Base-by-base conservation (phyloP, 2,113 vertebrate genomes). In the Rafetus swinhoei region DNA sequence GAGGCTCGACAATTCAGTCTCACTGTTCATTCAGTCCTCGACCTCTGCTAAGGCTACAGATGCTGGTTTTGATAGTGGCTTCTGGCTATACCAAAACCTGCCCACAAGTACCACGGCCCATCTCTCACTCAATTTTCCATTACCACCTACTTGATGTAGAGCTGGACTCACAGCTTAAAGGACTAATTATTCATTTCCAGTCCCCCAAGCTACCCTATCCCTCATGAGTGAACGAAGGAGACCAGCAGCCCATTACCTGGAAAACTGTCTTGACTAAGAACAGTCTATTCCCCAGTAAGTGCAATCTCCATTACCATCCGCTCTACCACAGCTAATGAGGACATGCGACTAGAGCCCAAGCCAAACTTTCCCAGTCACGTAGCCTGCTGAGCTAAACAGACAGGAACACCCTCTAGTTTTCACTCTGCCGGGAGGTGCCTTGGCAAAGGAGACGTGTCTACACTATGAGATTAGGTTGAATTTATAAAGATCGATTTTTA, bases 331-430 rank as follows among this genome's bases (percentile, higher is more conserved):
- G 7, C 59, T 82, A n/a, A 39, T 8, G 15, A 39, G 24, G 22
- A 35, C 45, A 14, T 50, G 22, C 21, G 10, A 50, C 72, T 45
- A 22, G 10, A 25, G 1, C 74, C 35, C 81, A 80, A 86, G 59
- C 6, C 4, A 54, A 54, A 54, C 4, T 16, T 62, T 80, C 55
- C 57, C 9, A 84, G 35, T 45, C 11, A 39, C 32, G 32, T 29
- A 18, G 14, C 1, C 1, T 39, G 53, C 27, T 35, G n/a, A 91
- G 21, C 27, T 59, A 39, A 89, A 81, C 0, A 76, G 55, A 22
- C 25, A 74, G 5, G 24, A 90, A 60, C 27, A 56, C 35, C 55
- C 14, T 1, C 1, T 0, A 0, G 1, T 54, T 87, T 84, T 53
- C 35, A 87, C 35, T 13, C 19, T 92, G 25, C 21, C 60, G n/a